Conservation (phyloP, 2,888 invertebrate genomes). For the Drosophila nr. perissopoda region DNA sequence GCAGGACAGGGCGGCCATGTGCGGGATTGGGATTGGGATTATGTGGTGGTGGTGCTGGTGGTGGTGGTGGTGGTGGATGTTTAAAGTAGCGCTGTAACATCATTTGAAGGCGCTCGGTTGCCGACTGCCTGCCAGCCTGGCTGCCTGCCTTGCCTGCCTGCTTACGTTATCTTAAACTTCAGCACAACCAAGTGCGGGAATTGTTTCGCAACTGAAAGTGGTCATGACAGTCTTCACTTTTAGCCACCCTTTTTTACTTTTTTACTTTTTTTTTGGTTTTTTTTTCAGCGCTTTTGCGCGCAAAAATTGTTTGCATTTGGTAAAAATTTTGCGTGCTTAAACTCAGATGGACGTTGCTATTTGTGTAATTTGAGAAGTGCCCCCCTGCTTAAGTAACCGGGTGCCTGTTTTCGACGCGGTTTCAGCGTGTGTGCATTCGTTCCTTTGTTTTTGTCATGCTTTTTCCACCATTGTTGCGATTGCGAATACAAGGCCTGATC, state of each 20-base stretch:
- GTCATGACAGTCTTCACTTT: constrained; percentile 47
- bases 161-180: constrained; percentile 37
- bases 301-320: constrained; percentile 2
- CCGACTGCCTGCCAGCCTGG: constrained; percentile 1
- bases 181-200: constrained; percentile 17
- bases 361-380: constrained; percentile 80
- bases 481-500: constrained; percentile 68
- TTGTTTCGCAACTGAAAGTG: constrained; percentile 39
- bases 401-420: constrained; percentile 61
- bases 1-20: constrained; percentile 24
- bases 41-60: background rate
- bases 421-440: constrained; percentile 62
- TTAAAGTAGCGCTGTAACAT: constrained; percentile 45
- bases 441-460: constrained; percentile 77
- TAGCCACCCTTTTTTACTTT: constrained; percentile 62
- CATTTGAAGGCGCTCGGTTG: constrained; percentile 35
- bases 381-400: constrained; percentile 63
- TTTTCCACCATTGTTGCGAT: constrained; percentile 65
- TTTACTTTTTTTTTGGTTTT: background rate
- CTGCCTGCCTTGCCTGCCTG: constrained; percentile 9
- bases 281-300: constrained; percentile 44
- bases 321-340: constrained; percentile 49
- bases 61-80: constrained; percentile 32
- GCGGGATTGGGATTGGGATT: constrained; percentile 33
- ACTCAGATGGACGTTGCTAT: constrained; percentile 60